Evolutionary conservation across 2,888 invertebrate genomes (phyloP), one percentile per base, ranked within the genome.

Genomic region (Norana najaformis): DNA sequence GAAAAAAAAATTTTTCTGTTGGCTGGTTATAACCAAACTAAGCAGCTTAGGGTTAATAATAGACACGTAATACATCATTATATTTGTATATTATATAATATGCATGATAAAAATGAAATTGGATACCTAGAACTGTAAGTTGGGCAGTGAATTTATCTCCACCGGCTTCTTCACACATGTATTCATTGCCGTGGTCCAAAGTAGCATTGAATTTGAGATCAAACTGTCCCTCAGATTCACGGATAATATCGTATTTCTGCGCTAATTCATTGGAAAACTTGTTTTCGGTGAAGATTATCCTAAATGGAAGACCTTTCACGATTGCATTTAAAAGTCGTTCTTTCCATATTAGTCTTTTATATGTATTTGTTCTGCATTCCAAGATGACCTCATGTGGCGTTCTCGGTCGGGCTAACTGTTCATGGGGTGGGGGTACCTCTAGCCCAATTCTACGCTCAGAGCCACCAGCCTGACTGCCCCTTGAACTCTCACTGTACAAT

Each of bases 341-440:
- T 69, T 8, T 69, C 69, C 69, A 69, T 1, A 69, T 0, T 11
- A 69, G 69, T n/a, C n/a, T 69, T n/a, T 69, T 69, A 30, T 30
- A 69, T 16, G 69, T 69, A 69, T 69, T 69, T 69, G 69, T 69
- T 69, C 69, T 69, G 69, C 69, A 69, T 69, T 69, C 69, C 69
- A 69, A n/a, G 16, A 69, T 69, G 0, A 69, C 69, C 69, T 69
- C n/a, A n/a, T n/a, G n/a, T n/a, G n/a, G n/a, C n/a, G n/a, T n/a
- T n/a, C n/a, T n/a, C n/a, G n/a, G n/a, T n/a, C n/a, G n/a, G n/a
- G n/a, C n/a, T n/a, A n/a, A n/a, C n/a, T n/a, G n/a, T n/a, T n/a
- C n/a, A n/a, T n/a, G n/a, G n/a, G n/a, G n/a, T n/a, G n/a, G n/a
- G n/a, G n/a, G n/a, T n/a, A n/a, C n/a, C n/a, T n/a, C n/a, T n/a